Conservation (phyloP, 2,797 vertebrate species). For the Okamejei kenojei region DNA sequence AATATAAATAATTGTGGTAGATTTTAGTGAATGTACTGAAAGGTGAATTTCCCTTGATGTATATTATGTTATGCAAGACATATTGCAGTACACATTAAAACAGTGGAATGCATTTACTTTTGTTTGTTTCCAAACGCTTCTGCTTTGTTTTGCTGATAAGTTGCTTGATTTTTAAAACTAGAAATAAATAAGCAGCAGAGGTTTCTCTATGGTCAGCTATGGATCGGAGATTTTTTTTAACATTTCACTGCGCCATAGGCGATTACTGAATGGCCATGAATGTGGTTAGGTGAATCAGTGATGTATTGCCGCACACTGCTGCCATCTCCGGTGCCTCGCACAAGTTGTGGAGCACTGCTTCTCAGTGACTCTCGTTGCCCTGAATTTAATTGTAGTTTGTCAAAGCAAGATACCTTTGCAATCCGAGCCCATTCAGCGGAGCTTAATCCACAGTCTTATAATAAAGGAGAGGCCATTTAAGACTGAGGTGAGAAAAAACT, state of each 20-base stretch:
- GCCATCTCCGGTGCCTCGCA: background rate
- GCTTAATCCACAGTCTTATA: too few relatives aligned
- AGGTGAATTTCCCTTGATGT: background rate
- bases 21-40: constrained; percentile 3
- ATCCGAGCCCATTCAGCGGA: background rate
- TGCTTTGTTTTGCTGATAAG: background rate
- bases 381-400: background rate
- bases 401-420: background rate
- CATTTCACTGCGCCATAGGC: background rate
- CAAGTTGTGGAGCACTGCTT: background rate
- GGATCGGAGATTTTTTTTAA: background rate
- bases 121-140: background rate
- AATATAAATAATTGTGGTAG: background rate
- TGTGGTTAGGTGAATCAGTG: background rate
- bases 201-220: background rate
- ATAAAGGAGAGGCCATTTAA: too few relatives aligned
- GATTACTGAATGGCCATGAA: background rate
- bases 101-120: background rate
- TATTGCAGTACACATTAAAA: background rate
- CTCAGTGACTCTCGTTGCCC: background rate
- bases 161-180: constrained; percentile 5
- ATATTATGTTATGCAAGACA: background rate
- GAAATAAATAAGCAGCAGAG: background rate
- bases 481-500: too few relatives aligned
- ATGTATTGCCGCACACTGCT: background rate